These are phyloP conservation scores for Drosophila eugracilis DNA, from an alignment of 1,140 invertebrate species.

Conservation along the genomic window DNA sequence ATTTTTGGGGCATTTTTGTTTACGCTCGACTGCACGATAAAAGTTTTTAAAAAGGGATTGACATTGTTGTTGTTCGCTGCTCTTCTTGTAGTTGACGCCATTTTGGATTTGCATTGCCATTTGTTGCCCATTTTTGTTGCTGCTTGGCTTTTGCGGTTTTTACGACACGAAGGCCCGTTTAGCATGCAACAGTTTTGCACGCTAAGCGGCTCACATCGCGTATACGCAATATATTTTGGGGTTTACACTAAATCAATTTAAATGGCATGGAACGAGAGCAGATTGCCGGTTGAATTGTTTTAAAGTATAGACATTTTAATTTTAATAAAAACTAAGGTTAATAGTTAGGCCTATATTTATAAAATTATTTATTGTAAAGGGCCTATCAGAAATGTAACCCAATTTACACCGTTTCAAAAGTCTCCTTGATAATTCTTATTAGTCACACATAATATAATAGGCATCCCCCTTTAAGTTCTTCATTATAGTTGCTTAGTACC, in stretches of 20 bases:
- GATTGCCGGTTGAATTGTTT: background rate
- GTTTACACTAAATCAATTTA: conserved; percentile 33
- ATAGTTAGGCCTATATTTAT: too few relatives aligned
- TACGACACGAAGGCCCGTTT: conserved; percentile 18
- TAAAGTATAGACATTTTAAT: background rate
- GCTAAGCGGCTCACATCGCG: conserved; percentile 20
- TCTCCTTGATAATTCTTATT: background rate
- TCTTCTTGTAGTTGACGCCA: conserved; percentile 51
- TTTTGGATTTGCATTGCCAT: conserved; percentile 62
- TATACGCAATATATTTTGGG: conserved; percentile 45
- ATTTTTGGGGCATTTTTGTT: conserved; percentile 71
- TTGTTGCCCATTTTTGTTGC: conserved; percentile 9
- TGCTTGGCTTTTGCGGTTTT: conserved; percentile 32
- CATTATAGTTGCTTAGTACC: background rate
- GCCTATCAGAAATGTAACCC: too few relatives aligned
- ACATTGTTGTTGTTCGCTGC: conserved; percentile 30
- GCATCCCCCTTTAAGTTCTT: background rate
- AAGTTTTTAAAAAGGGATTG: conserved; percentile 74
- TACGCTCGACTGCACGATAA: conserved; percentile 71
- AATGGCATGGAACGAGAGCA: conserved; percentile 1
- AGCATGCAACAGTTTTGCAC: conserved; percentile 67
- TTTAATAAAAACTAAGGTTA: too few relatives aligned
- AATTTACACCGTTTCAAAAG: background rate
- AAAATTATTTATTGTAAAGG: too few relatives aligned
- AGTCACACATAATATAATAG: background rate